Evolutionary conservation across 2,888 invertebrate genomes (phyloP).

Genomic region (Myopa testacea): DNA sequence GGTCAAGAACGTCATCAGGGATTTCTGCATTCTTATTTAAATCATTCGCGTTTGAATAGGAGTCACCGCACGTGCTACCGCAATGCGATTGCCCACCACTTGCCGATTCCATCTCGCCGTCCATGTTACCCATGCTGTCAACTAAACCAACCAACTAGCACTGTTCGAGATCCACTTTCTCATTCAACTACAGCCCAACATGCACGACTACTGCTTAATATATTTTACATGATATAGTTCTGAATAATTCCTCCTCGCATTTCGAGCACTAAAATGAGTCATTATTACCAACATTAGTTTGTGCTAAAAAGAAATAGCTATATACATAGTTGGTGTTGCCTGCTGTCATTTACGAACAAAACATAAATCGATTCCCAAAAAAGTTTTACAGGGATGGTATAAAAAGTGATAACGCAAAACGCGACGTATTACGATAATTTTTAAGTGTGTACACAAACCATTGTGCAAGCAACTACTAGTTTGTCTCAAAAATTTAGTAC

Average conservation of each 20-base stretch:
- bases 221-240: background rate
- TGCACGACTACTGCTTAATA: conserved; percentile 3
- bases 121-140: conserved; percentile 53
- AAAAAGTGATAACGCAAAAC: too few species aligned
- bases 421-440: too few species aligned
- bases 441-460: too few species aligned
- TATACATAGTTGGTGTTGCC: background rate
- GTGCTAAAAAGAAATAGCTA: conserved; percentile 1
- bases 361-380: too few species aligned
- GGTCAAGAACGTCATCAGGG: background rate
- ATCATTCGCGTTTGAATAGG: background rate
- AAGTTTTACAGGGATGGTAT: too few species aligned
- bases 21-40: conserved; percentile 13
- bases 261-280: background rate
- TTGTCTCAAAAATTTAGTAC: too few species aligned
- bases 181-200: background rate
- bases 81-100: conserved; percentile 37
- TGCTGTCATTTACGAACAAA: too few species aligned
- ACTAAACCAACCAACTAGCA: background rate
- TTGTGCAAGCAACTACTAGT: too few species aligned
- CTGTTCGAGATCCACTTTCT: conserved; percentile 35
- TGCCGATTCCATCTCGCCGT: conserved; percentile 48
- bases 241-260: background rate
- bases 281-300: background rate
- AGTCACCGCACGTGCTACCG: conserved; percentile 11